Percentiles rank a stretch among this genome's conserved stretches.
phyloP scores from a whole-genome alignment of 2,888 invertebrate species.

The Neoitamus cyanurus region DNA sequence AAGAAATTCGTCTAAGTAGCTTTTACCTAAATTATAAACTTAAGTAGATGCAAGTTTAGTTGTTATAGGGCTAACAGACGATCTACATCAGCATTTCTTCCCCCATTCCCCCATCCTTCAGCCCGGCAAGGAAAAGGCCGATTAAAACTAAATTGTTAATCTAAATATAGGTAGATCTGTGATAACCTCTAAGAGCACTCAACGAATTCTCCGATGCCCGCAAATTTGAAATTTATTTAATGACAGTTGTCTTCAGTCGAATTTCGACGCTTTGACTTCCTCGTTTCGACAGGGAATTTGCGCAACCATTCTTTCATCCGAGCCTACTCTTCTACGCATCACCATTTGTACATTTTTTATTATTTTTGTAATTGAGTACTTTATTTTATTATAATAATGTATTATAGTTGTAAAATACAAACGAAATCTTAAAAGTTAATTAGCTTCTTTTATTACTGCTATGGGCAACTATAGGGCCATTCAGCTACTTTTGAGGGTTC shows the following conservation, averaged over 20 bases:
- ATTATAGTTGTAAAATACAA: conserved; percentile 43
- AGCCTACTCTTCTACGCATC: not conserved
- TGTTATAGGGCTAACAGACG: conserved; percentile 39
- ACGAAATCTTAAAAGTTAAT: not conserved
- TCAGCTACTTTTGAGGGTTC: too few species aligned
- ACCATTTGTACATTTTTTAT: conserved; percentile 40
- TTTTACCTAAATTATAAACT: conserved; percentile 45
- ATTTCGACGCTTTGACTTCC: not conserved
- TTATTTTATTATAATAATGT: conserved; percentile 42
- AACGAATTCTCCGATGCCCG: not conserved
- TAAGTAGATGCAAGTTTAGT: conserved; percentile 39
- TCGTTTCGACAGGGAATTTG: not conserved
- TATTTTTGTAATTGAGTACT: conserved; percentile 22
- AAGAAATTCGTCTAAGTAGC: conserved; percentile 38
- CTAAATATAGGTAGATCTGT: conserved; percentile 44
- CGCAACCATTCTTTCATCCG: conserved; percentile 6
- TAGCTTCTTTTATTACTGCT: not conserved
- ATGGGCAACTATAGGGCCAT: not conserved
- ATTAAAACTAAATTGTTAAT: conserved; percentile 19
- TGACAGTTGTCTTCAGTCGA: not conserved
- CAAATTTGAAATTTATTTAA: conserved; percentile 1
- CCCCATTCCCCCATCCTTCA: not conserved
- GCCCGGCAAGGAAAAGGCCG: not conserved
- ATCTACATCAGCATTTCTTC: conserved; percentile 21
- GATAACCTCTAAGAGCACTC: conserved; percentile 38